phyloP scores from a whole-genome alignment of 2,797 vertebrate genomes.

The Anguilla obscura region DNA sequence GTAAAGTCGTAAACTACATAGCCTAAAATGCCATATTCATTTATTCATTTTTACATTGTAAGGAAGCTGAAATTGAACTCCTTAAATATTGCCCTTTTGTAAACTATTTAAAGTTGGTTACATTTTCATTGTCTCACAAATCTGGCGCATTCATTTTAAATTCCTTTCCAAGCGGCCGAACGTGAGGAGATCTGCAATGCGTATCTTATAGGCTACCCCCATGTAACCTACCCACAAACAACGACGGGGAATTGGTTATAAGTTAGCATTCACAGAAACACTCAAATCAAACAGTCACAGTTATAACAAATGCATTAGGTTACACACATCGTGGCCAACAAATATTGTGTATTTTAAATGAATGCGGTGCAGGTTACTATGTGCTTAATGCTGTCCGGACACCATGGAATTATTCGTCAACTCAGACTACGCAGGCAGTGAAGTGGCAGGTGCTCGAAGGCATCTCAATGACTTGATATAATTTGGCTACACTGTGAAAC shows the following conservation, averaged over 20 bases:
- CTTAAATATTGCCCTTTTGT: background rate
- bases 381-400: background rate
- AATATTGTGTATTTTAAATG: background rate
- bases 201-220: constrained; percentile 45
- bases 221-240: constrained; percentile 3
- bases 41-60: background rate
- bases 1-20: background rate
- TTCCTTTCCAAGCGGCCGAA: constrained; percentile 47
- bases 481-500: background rate
- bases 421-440: background rate
- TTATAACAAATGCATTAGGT: constrained; percentile 2
- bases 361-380: background rate
- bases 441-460: constrained; percentile 10
- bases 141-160: constrained; percentile 49
- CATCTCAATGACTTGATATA: background rate
- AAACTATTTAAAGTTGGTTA: background rate
- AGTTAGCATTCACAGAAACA: background rate
- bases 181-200: constrained; percentile 72
- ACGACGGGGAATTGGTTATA: background rate
- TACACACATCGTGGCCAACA: background rate
- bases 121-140: background rate
- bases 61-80: background rate
- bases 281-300: background rate
- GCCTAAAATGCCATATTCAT: background rate
- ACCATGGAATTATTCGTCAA: background rate